These are phyloP conservation scores for Diachasmimorpha longicaudata DNA, from an alignment of 1,140 invertebrate genomes.

Conservation along the genomic window DNA sequence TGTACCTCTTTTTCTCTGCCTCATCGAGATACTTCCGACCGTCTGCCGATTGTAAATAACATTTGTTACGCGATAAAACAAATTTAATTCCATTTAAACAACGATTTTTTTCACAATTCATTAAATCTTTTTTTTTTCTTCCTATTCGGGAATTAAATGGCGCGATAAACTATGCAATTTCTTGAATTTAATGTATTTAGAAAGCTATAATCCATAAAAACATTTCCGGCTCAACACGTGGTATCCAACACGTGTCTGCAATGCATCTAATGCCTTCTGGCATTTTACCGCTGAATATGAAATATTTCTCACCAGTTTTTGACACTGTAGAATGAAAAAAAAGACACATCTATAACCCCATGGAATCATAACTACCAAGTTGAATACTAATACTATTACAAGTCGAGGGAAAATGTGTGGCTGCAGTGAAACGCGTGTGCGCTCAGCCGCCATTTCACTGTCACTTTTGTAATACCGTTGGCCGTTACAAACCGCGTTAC, in stretches of 20 bases:
- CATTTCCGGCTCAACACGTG: neutral
- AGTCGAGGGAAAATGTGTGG: constrained; percentile 17
- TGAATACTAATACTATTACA: neutral
- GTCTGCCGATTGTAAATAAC: constrained; percentile 14
- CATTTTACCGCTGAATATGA: neutral
- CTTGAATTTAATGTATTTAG: neutral
- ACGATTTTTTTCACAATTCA: neutral
- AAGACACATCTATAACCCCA: neutral
- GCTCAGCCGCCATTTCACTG: constrained; percentile 48
- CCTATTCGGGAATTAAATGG: neutral
- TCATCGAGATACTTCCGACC: neutral
- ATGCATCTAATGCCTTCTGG: neutral
- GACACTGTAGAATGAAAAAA: neutral
- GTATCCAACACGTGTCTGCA: neutral
- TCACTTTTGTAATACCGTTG: constrained; percentile 59
- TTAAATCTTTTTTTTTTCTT: neutral
- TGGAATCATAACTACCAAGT: neutral
- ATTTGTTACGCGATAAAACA: neutral
- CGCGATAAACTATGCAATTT: neutral
- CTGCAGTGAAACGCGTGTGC: constrained; percentile 36
- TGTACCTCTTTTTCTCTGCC: neutral
- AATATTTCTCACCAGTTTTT: neutral
- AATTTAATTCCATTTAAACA: neutral
- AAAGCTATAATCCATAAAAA: neutral
- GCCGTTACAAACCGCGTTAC: constrained; percentile 43